A percentile compares a stretch with the other conserved stretches of the same genome.
Conservation (phyloP, 2,113 vertebrate species). For the Thunnus maccoyii region DNA sequence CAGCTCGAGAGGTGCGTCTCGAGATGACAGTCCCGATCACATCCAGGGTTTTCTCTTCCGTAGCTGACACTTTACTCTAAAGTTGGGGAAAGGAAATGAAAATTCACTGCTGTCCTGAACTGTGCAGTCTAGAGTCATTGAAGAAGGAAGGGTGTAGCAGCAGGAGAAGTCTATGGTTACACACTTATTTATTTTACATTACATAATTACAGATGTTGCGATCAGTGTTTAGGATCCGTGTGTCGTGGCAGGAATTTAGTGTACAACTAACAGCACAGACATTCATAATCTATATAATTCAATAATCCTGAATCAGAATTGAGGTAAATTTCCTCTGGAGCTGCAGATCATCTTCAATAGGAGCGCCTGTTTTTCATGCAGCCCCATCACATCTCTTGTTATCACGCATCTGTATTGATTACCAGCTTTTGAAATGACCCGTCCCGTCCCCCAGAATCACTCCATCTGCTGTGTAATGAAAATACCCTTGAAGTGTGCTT, state of each 20-base stretch:
- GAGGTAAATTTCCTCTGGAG: not conserved
- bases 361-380: constrained; percentile 13
- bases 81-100: not conserved
- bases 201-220: not conserved
- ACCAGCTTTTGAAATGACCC: constrained; percentile 54
- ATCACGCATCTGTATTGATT: constrained; percentile 32
- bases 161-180: not conserved
- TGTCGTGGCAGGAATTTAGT: not conserved
- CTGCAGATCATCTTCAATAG: not conserved
- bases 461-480: constrained; percentile 57
- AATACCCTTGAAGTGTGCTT: constrained; percentile 64
- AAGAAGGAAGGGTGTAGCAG: not conserved
- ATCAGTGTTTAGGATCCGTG: not conserved
- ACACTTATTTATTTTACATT: not conserved
- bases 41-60: not conserved
- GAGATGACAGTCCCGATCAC: too few species aligned
- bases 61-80: not conserved
- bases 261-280: not conserved
- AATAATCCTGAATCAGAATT: not conserved
- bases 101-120: not conserved
- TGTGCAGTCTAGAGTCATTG: not conserved
- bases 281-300: not conserved
- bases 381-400: constrained; percentile 32
- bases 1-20: too few species aligned
- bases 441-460: constrained; percentile 17